phyloP scores from a whole-genome alignment of 2,797 vertebrate species.

The Echiichthys vipera region DNA sequence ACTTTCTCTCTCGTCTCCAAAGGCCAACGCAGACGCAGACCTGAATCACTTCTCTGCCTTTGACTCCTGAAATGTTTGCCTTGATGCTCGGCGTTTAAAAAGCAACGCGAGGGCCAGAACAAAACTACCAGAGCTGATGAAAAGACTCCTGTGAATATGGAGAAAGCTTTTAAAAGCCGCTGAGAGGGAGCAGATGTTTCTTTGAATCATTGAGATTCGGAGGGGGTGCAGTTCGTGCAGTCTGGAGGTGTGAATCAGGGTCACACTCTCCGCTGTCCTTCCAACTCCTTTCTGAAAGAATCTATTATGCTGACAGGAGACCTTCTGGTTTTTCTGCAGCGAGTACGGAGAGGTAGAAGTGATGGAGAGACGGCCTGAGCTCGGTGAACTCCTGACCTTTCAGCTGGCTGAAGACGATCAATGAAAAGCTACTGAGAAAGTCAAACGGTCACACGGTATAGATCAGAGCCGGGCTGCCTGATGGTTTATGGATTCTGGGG shows the following conservation, averaged over 20 bases:
- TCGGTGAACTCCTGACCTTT: constrained; percentile 33
- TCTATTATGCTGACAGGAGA: constrained; percentile 7
- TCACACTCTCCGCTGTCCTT: constrained; percentile 25
- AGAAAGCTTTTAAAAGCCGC: constrained; percentile 13
- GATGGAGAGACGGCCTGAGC: neutral
- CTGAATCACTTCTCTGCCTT: constrained; percentile 30
- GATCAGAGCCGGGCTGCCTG: neutral
- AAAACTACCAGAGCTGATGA: constrained; percentile 41
- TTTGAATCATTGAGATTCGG: constrained; percentile 10
- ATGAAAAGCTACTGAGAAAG: constrained; percentile 8
- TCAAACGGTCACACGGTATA: constrained; percentile 1
- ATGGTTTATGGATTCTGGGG: constrained; percentile 8
- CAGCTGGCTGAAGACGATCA: constrained; percentile 16
- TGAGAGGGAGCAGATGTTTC: constrained; percentile 37
- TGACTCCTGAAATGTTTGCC: constrained; percentile 27
- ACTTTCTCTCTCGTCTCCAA: constrained; percentile 14
- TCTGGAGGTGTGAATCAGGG: constrained; percentile 41
- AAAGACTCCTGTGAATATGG: constrained; percentile 33
- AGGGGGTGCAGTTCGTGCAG: constrained; percentile 7
- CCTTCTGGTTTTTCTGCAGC: constrained; percentile 5
- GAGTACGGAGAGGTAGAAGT: constrained; percentile 5
- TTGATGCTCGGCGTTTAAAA: constrained; percentile 31
- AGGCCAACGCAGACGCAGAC: constrained; percentile 23
- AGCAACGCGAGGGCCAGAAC: constrained; percentile 13
- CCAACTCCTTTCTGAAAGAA: constrained; percentile 21